Evolutionary conservation across 2,113 vertebrate genomes (phyloP).

Genomic region (Phyllostomus hastatus): DNA sequence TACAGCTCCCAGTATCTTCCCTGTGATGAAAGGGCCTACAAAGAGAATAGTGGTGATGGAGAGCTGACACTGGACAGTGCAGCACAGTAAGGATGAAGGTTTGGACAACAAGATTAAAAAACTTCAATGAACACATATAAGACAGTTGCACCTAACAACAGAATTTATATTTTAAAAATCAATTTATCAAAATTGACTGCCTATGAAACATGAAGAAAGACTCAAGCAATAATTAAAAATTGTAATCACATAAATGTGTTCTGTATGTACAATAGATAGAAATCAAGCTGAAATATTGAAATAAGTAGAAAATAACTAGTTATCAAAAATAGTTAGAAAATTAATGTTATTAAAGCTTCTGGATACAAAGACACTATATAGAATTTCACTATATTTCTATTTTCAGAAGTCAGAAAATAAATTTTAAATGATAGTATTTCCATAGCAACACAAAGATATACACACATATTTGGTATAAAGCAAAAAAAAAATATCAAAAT

Average conservation of each 20-base stretch:
- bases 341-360: neutral
- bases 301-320: neutral
- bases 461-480: neutral
- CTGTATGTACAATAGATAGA: neutral
- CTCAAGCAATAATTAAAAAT: neutral
- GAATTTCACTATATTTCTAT: neutral
- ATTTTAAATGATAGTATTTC: neutral
- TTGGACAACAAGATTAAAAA: neutral
- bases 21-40: accelerated
- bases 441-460: neutral
- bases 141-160: neutral
- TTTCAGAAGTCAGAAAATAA: neutral
- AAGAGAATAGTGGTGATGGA: neutral
- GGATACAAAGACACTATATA: neutral
- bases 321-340: neutral
- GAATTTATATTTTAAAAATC: neutral
- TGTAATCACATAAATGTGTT: neutral
- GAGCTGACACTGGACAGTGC: neutral
- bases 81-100: neutral
- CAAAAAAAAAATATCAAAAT: neutral
- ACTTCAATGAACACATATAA: neutral
- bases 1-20: neutral
- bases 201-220: neutral
- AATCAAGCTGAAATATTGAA: neutral
- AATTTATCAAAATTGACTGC: neutral